A percentile compares a stretch with the other conserved stretches of the same genome.
Evolutionary conservation across 2,888 invertebrate genomes (phyloP).

Genomic region (Iselma pallidipennis): DNA sequence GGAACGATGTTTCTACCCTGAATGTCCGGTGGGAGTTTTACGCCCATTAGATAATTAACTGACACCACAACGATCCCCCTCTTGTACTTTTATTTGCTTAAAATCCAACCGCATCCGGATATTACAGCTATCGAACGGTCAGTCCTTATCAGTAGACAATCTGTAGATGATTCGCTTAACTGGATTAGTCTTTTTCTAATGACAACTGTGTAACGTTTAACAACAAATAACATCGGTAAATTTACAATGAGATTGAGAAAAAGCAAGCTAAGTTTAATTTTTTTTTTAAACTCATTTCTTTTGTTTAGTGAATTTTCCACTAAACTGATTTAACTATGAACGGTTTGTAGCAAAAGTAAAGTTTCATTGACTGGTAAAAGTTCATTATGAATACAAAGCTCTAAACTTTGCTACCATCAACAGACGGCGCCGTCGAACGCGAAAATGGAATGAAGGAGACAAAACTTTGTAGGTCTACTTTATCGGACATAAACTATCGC

Average conservation of each 20-base stretch:
- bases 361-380: not conserved
- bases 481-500: not conserved
- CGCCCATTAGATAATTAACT: slow-evolving; percentile 37
- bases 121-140: not conserved
- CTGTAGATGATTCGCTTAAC: too few relatives aligned
- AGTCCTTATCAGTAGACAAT: not conserved
- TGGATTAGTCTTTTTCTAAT: not conserved
- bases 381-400: not conserved
- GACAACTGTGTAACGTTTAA: too few relatives aligned
- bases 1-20: slow-evolving; percentile 11
- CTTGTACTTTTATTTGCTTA: not conserved
- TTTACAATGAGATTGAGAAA: too few relatives aligned
- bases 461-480: not conserved
- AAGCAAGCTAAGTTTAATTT: too few relatives aligned
- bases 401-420: not conserved
- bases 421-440: not conserved
- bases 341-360: not conserved
- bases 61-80: slow-evolving; percentile 18
- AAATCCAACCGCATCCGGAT: not conserved
- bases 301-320: not conserved
- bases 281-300: too few relatives aligned
- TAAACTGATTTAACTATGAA: not conserved
- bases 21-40: slow-evolving; percentile 28
- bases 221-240: too few relatives aligned
- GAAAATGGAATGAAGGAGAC: not conserved